These are phyloP conservation scores for Diphyllodes magnificus DNA, from an alignment of 2,113 vertebrate genomes.

Conservation along the genomic window DNA sequence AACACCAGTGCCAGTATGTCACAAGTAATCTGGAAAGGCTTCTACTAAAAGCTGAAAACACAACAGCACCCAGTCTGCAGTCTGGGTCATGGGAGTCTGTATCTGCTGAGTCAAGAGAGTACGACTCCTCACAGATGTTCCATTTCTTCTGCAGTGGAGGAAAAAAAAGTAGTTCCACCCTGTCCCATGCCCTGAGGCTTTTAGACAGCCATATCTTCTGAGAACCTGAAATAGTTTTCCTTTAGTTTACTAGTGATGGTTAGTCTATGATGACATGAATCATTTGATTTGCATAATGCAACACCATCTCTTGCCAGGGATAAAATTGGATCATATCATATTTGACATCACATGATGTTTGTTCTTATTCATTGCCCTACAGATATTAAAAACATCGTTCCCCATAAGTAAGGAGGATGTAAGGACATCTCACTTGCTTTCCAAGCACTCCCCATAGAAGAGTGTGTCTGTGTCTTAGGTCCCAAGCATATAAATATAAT, in stretches of 20 bases:
- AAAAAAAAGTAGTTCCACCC: background rate
- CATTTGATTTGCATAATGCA: background rate
- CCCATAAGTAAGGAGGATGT: background rate
- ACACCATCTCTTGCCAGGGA: background rate
- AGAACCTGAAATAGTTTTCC: background rate
- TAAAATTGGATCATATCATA: background rate
- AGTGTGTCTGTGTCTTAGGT: background rate
- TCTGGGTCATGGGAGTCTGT: background rate
- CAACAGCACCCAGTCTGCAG: background rate
- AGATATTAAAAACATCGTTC: background rate
- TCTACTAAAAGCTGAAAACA: background rate
- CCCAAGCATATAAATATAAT: background rate
- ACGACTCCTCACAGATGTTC: background rate
- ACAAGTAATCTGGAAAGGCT: background rate
- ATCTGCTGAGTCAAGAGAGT: background rate
- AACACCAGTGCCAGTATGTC: background rate
- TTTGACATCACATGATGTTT: background rate
- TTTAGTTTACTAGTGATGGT: background rate
- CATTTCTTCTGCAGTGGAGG: background rate
- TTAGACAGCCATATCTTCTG: background rate
- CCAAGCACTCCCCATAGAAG: background rate
- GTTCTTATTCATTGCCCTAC: background rate
- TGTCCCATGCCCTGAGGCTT: background rate
- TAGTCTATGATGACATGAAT: background rate
- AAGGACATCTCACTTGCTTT: background rate